Conservation (phyloP, 2,888 invertebrate genomes). For the Crossocerus cetratus region DNA sequence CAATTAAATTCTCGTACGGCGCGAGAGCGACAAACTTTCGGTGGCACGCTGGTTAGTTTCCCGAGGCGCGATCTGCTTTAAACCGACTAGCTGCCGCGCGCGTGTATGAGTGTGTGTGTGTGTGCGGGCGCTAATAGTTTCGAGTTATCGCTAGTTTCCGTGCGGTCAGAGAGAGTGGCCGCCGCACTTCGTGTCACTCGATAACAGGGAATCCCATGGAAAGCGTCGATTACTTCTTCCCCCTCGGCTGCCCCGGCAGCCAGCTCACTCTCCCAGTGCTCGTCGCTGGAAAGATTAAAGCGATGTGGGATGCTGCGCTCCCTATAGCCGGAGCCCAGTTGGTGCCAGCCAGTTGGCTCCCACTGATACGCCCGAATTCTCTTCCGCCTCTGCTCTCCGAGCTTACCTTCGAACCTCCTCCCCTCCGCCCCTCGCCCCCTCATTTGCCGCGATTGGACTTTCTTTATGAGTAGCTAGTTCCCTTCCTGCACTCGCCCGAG, state of each 20-base stretch:
- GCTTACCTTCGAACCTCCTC: neutral
- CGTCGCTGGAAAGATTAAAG: constrained; percentile 30
- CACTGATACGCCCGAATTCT: constrained; percentile 2
- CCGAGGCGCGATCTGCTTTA: no score
- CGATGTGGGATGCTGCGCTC: neutral
- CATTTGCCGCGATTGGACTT: constrained; percentile 31
- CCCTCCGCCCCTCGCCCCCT: constrained; percentile 18
- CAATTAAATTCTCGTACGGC: no score
- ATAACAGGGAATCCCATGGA: neutral
- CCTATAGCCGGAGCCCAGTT: neutral
- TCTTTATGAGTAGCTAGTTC: constrained; percentile 17
- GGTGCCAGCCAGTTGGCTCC: neutral
- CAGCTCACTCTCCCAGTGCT: constrained; percentile 1
- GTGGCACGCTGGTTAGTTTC: no score
- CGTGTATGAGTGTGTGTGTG: no score
- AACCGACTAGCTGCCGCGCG: no score
- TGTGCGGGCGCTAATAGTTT: neutral
- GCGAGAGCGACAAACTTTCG: no score
- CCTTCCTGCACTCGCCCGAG: constrained; percentile 8
- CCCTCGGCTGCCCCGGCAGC: neutral
- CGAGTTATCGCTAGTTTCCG: neutral
- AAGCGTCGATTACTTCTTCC: constrained; percentile 21
- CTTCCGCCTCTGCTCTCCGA: no score
- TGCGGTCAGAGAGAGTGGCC: no score
- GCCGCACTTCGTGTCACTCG: no score